A percentile compares a stretch with the other conserved stretches of the same genome.
phyloP scores from a whole-genome alignment of 2,888 invertebrate genomes.

The Amphimallon solstitiale region DNA sequence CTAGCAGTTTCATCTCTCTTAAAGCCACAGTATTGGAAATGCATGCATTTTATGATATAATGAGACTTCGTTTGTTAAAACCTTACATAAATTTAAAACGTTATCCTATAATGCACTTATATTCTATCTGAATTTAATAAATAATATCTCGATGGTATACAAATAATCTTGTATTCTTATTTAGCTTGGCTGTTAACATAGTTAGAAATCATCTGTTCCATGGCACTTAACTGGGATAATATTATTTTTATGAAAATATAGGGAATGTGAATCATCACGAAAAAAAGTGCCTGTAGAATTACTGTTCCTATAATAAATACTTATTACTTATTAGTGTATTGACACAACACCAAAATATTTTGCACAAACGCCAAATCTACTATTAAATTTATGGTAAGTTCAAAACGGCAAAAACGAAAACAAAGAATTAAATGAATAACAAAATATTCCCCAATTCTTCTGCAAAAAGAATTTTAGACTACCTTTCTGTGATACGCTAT shows the following conservation, averaged over 20 bases:
- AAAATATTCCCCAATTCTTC: slow-evolving; percentile 1
- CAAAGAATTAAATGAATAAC: slow-evolving; percentile 32
- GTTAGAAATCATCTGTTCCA: no score
- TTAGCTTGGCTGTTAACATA: no score
- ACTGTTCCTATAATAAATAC: neutral
- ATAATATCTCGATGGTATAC: no score
- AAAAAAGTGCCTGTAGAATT: slow-evolving; percentile 1
- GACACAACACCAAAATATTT: slow-evolving; percentile 27
- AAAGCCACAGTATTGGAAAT: no score
- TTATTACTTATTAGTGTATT: slow-evolving; percentile 20
- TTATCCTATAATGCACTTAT: no score
- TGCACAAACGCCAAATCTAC: slow-evolving; percentile 3
- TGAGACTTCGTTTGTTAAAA: no score
- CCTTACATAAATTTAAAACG: no score
- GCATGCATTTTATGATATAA: no score
- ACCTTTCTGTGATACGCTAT: slow-evolving; percentile 4
- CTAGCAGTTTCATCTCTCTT: no score
- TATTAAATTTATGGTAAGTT: slow-evolving; percentile 33
- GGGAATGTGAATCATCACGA: slow-evolving; percentile 2
- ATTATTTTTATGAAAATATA: slow-evolving; percentile 12
- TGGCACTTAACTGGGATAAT: no score
- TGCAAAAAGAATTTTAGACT: slow-evolving; percentile 1
- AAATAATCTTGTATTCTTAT: no score
- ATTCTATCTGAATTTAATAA: no score
- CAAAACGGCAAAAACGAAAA: slow-evolving; percentile 23